Evolutionary conservation across 2,888 invertebrate genomes (phyloP).

Genomic region (Cinara cedri): DNA sequence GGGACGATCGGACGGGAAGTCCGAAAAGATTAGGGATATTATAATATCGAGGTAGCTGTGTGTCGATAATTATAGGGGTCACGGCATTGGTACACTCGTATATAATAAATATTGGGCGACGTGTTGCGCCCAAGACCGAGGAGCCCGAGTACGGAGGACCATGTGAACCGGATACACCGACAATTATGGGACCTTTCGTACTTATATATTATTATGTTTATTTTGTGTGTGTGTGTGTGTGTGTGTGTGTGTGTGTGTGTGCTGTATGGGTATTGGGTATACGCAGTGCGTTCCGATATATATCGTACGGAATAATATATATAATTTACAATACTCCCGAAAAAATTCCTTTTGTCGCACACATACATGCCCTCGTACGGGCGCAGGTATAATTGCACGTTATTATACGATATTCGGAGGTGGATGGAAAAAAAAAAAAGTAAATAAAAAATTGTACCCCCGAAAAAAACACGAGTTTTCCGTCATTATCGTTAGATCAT

Average conservation of each 20-base stretch:
- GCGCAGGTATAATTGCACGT: slow-evolving; percentile 5
- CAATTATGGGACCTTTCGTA: too few relatives aligned
- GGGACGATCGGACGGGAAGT: neutral
- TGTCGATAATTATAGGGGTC: slow-evolving; percentile 17
- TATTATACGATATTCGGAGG: slow-evolving; percentile 15
- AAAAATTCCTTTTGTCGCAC: slow-evolving; percentile 15
- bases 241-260: too few relatives aligned
- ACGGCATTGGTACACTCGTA: neutral
- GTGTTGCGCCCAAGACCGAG: slow-evolving; percentile 18
- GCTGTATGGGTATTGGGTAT: neutral
- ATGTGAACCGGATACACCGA: slow-evolving; percentile 32
- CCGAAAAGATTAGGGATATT: neutral
- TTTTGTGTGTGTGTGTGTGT: too few relatives aligned
- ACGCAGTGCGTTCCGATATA: slow-evolving; percentile 1
- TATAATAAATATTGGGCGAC: neutral
- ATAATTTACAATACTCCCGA: neutral
- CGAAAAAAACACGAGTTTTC: neutral
- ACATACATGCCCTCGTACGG: neutral
- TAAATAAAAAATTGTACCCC: neutral
- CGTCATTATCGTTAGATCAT: slow-evolving; percentile 34
- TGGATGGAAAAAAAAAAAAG: neutral
- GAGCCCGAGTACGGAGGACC: neutral
- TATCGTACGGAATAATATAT: neutral
- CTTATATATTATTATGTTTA: neutral
- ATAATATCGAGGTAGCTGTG: neutral